Base-by-base conservation (phyloP, 2,888 invertebrate species). In the Agrotis puta region DNA sequence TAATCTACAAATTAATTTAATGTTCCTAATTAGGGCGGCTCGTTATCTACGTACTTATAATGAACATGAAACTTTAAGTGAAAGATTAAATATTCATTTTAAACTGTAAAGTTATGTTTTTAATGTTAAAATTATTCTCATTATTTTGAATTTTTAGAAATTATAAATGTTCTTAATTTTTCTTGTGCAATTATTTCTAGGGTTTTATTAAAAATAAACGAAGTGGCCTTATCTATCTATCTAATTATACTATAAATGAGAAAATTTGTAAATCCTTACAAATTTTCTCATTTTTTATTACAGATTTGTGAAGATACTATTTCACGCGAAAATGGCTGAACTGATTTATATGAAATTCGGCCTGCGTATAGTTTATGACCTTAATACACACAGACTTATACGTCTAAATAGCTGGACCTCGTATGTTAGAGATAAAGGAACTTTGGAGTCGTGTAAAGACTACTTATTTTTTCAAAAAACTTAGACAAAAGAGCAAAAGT, bases 1-100 rank as follows among this genome's bases (percentile, higher is more conserved):
- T 70, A 50, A 70, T 75, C 39, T 59, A 43, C 39, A 54, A 78
- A 66, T 66, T 79, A 70, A 67, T 66, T 65, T 62, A 33, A 62
- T 48, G 61, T 18, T 24, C 33, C 54, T 64, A 75, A 70, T 64
- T 57, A 79, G n/a, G 9, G 14, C 43, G 51, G 50, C 65, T 70
- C 54, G 54, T 56, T 79, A 79, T 70, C 58, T 51, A 39, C 50
- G 33, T 53, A 51, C 45, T 66, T 79, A 58, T 56, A 22, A 61
- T 14, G n/a, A 79, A 56, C 50, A 54, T 27, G 56, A 56, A 63
- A 47, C 56, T 57, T 64, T 57, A n/a, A 54, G 20, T 13, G 16
- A 47, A 16, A 48, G 13, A 39, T 39, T 39, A 39, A 45, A 33
- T 66, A 51, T 57, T 62, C 20, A 67, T 68, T 61, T 50, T 11